Evolutionary conservation across 2,888 invertebrate species (phyloP), one percentile per base, ranked within the genome.

Genomic region (Oscheius sp.): DNA sequence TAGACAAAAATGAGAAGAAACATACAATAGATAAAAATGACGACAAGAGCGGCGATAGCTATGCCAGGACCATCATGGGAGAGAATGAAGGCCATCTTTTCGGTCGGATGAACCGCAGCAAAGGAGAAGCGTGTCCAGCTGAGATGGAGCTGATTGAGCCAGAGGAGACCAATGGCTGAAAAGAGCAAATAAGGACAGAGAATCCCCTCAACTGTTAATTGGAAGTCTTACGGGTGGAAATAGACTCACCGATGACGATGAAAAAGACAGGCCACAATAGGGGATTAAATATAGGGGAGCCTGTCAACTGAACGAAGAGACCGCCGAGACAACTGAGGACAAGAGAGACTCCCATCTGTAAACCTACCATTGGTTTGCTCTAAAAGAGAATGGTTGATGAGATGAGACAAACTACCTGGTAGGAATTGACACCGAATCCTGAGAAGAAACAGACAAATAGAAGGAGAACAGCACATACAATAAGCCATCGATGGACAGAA

Each of bases 11-110:
- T 20, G n/a, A 20, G 4, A 24, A 47, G 17, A 54, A 28, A 68
- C 74, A 66, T 28, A 76, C 79, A 64, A 65, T 71, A 78, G 33
- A 73, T 72, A 36, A 72, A 12, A 3, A 75, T 68, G 32, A 80
- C 67, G 36, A 73, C 73, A n/a, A 77, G 56, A 3, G 80, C 73
- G 32, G 78, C 67, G 6, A 80, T 61, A 0, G 78, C 73, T 20
- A 78, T 63, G 45, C 77, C 78, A 9, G 84, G 81, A 6, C 75
- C 80, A 59, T 86, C 86, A 70, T 85, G 82, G 9, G 80, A 70
- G 56, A 82, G 65, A 51, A 86, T 72, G 68, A 86, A 83, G 22
- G 82, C 81, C 62, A 86, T 72, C 67, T 86, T 86, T 68, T 86
- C 86, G 6, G 78, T 74, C 8, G 84, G 84, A 71, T 85, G 85